Evolutionary conservation across 2,797 vertebrate genomes (phyloP), one percentile per base, ranked within the genome.

Genomic region (Xenopus petersii): DNA sequence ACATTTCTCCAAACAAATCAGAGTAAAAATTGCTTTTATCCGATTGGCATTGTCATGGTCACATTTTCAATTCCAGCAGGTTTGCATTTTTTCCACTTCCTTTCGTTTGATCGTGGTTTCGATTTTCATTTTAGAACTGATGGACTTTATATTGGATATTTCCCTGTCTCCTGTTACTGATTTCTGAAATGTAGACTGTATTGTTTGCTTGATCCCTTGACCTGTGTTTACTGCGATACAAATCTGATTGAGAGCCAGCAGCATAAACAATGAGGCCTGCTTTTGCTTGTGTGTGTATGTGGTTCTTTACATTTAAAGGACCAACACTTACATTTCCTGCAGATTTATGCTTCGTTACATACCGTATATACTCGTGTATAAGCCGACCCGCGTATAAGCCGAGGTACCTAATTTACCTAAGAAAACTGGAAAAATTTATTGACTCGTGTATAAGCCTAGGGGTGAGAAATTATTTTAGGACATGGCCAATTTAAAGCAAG

Each of bases 121-220:
- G 88, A 92, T 92, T 91, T 92, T 85, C 83, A 91, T 89, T 89
- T 89, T 91, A 83, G 84, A 91, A 90, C 90, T 92, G 91, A 91
- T 93, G 91, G 90, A 89, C 88, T 91, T 84, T 73, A 91, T 89
- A 89, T 86, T 92, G 77, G 71, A 86, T 77, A 69, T 87, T 86
- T 87, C 21, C 21, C 21, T 21, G 21, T 21, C 83, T 90, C 86
- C 74, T 87, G 59, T 51, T 47, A 64, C 70, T 15, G 33, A 73
- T 83, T 86, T 89, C 89, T 88, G 88, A 88, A 89, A 89, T 89
- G 90, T 87, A 91, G 89, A 87, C 90, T 87, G 86, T 92, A 88
- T 85, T 86, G 88, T 90, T 85, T 84, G 87, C 88, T 91, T 93
- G 91, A 92, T 92, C 91, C 16, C 49, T 89, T 93, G 90, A 92